Evolutionary conservation across 2,888 invertebrate species (phyloP).

Genomic region (Sphaerophoria rueppellii): DNA sequence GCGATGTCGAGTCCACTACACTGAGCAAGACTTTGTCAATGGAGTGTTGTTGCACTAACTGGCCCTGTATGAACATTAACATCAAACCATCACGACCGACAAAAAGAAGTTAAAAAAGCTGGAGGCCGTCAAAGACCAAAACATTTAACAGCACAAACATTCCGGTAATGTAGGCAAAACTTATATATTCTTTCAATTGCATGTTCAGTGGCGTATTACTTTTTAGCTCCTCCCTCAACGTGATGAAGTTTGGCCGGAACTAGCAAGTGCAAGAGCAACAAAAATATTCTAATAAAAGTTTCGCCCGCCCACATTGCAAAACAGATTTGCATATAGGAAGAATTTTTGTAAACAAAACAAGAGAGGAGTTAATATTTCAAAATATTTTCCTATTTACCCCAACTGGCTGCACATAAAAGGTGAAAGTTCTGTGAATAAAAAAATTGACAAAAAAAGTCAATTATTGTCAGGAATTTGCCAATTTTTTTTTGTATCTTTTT

Average conservation of each 20-base stretch:
- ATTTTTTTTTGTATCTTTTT: neutral
- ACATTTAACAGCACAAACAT: neutral
- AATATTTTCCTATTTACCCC: conserved; percentile 31
- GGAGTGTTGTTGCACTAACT: conserved; percentile 1
- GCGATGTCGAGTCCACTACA: neutral
- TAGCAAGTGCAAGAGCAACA: conserved; percentile 16
- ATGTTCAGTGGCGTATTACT: conserved; percentile 61
- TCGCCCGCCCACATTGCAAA: neutral
- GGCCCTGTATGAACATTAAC: conserved; percentile 26
- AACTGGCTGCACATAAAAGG: conserved; percentile 34
- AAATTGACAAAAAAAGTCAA: neutral
- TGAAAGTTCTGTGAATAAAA: conserved; percentile 20
- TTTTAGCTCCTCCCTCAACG: conserved; percentile 7
- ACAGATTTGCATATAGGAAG: conserved; percentile 38
- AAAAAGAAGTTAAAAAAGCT: neutral
- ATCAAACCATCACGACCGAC: conserved; percentile 39
- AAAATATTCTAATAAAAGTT: conserved; percentile 18
- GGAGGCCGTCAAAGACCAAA: conserved; percentile 19
- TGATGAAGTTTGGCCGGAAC: conserved; percentile 31
- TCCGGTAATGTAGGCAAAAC: conserved; percentile 14
- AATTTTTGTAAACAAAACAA: neutral
- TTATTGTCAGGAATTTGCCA: conserved; percentile 32
- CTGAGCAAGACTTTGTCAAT: neutral
- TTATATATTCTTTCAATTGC: conserved; percentile 67
- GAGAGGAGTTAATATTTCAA: neutral